Percentiles rank a stretch among this genome's conserved stretches.
phyloP scores from a whole-genome alignment of 2,888 invertebrate genomes.

The Pyralis farinalis region DNA sequence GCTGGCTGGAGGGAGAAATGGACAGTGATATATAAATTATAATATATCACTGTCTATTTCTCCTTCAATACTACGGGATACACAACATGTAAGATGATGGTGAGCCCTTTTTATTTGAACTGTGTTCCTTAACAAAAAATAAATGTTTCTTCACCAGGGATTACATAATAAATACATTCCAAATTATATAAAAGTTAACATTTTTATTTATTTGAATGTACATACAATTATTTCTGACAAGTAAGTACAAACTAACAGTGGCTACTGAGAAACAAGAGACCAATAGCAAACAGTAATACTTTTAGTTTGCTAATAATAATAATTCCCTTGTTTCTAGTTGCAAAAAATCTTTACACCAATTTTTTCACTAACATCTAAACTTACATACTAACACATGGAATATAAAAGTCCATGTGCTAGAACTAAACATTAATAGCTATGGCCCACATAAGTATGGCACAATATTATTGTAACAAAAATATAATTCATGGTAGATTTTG shows the following conservation, averaged over 20 bases:
- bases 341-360: slow-evolving; percentile 2
- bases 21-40: no score
- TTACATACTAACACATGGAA: no score
- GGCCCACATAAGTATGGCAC: slow-evolving; percentile 11
- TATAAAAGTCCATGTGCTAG: no score
- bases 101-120: no score
- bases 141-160: no score
- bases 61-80: no score
- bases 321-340: slow-evolving; percentile 10
- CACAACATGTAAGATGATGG: no score
- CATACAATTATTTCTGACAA: slow-evolving; percentile 5
- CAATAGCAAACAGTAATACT: background rate
- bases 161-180: background rate
- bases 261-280: slow-evolving; percentile 14
- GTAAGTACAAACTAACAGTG: slow-evolving; percentile 11
- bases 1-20: no score
- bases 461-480: slow-evolving; percentile 27
- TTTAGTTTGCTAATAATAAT: background rate
- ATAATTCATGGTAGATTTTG: slow-evolving; percentile 12
- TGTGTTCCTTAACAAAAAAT: no score
- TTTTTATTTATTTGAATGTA: slow-evolving; percentile 20
- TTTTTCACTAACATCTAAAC: background rate
- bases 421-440: background rate
- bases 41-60: no score
- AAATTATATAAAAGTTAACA: slow-evolving; percentile 26